Base-by-base conservation (phyloP, 2,797 vertebrate species). In the Chelon auratus region DNA sequence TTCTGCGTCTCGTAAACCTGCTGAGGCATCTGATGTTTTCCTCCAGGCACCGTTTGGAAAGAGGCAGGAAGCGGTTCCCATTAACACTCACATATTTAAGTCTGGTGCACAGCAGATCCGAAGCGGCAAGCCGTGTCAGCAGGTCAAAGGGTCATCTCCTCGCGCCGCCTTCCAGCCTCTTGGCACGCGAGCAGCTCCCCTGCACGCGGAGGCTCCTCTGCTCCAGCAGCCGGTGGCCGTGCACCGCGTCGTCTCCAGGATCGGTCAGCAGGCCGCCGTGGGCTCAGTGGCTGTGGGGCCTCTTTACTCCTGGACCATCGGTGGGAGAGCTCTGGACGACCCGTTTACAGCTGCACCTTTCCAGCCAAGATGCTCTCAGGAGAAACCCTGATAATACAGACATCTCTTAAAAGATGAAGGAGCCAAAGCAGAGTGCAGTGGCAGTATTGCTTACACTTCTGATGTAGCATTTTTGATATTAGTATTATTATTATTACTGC, bases 1-100 rank as follows among this genome's bases (percentile, higher is more conserved):
- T 66, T 62, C 89, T 64, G 92, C 91, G 37, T 82, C 92, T 71
- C 89, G 47, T 17, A 82, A 89, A 72, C 63, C 87, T 0, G 42
- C 69, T n/a, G 95, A 95, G 26, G 91, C 95, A 6, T 78, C 93
- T 0, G 97, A 99, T 3, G 93, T 98, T n/a, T 99, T 98, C 77
- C 95, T 97, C 24, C 93, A 93, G 90, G 96, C 97, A 0, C 97
- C 97, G 0, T 98, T 98, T 83, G 93, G 94, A 17, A 96, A 94
- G 73, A 95, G 89, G 90, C 95, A 85, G 37, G 95, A 94, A 51
- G 93, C 83, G 0, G 52, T 17, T 42, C 52, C 70, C 13, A 3
- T 13, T 15, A 54, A 71, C 37, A 8, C 61, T 52, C 53, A 36
- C 15, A 22, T 43, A 0, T 69, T 77, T 1, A 81, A 68, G 24